Evolutionary conservation across 1,140 invertebrate genomes (phyloP), one percentile per base, ranked within the genome.

Genomic region (Colletes latitarsis): DNA sequence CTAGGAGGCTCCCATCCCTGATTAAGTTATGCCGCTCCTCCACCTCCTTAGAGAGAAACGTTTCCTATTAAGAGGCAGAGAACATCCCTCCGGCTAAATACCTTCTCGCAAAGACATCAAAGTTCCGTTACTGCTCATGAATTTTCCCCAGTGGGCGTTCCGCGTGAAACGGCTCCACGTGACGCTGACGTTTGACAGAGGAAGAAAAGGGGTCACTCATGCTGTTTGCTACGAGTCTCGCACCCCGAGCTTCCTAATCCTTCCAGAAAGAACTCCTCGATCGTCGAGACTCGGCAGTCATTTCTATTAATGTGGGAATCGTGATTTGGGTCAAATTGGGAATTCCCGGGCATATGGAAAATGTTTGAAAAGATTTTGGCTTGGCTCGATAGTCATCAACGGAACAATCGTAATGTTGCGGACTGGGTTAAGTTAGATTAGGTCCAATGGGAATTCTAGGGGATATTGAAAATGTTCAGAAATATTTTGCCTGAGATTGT

Each of bases 41-140:
- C 73, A 57, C 79, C 85, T 85, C 82, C 83, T 85, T 82, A 70
- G 79, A 85, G 88, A 82, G 88, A 91, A 90, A 89, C 86, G 90
- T 91, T 92, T 90, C 90, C 89, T 91, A 90, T 90, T 89, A 91
- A 91, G 87, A 86, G 88, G 89, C 81, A 81, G 81, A 64, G 72
- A 86, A 86, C 88, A 88, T 91, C 88, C 88, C 88, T 85, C 85
- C 72, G 83, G 84, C 73, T 76, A 83, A 86, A 86, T 86, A 82
- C 73, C 88, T 83, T 9, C 77, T 77, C 67, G 81, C 81, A 82
- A 86, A 89, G 88, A 88, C 88, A 89, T 91, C 88, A 90, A 90
- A 90, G 90, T 91, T 90, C 88, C 88, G 84, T 89, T 89, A 81
- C 82, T 60, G 77, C 87, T 89, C 82, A 78, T 83, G 84, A 82